These are phyloP conservation scores for Eptesicus fuscus DNA, from an alignment of 2,113 vertebrate genomes.

Conservation along the genomic window DNA sequence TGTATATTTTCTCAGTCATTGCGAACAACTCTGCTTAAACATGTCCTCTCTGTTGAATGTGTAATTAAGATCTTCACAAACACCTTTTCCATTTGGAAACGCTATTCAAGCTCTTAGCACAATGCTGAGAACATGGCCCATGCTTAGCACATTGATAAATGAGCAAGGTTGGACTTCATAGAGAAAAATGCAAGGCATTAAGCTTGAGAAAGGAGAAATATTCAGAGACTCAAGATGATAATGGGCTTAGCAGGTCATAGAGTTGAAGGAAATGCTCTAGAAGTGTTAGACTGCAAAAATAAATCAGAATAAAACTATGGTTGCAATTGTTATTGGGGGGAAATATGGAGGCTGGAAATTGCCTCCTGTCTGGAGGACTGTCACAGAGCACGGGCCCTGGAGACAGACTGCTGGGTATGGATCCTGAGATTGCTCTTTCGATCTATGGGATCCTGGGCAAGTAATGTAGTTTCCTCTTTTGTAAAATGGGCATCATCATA, in stretches of 20 bases:
- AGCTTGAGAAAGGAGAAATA: slow-evolving; percentile 22
- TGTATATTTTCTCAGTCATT: slow-evolving; percentile 6
- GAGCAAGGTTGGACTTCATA: background rate
- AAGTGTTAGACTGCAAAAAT: background rate
- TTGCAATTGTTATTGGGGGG: background rate
- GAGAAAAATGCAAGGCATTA: background rate
- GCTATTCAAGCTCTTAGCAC: background rate
- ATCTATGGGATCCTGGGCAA: background rate
- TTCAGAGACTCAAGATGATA: background rate
- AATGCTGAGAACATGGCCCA: background rate
- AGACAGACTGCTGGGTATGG: background rate
- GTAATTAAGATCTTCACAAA: slow-evolving; percentile 9
- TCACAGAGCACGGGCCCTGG: background rate
- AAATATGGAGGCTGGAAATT: background rate
- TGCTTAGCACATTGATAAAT: background rate
- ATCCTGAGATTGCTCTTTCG: background rate
- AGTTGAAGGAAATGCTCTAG: slow-evolving; percentile 10
- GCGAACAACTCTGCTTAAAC: background rate
- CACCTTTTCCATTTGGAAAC: slow-evolving; percentile 1
- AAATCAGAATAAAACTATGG: slow-evolving; percentile 14
- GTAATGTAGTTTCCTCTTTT: background rate
- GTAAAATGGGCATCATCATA: background rate
- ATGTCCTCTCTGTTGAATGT: background rate
- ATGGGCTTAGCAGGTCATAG: background rate
- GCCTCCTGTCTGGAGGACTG: background rate